These are phyloP conservation scores for Coreius guichenoti DNA, from an alignment of 2,797 vertebrate genomes.

Conservation along the genomic window DNA sequence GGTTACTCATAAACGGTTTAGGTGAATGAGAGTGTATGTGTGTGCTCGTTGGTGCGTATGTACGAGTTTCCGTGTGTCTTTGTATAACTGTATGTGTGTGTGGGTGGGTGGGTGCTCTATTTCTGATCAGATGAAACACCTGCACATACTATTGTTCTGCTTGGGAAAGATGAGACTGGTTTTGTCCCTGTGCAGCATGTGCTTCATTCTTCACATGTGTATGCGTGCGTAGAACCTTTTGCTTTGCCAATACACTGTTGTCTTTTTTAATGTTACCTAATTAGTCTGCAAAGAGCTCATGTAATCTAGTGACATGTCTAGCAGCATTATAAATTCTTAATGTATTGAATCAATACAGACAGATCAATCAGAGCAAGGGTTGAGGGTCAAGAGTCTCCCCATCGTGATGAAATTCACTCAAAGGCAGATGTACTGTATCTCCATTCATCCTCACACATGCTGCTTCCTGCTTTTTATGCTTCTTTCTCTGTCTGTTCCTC, in stretches of 20 bases:
- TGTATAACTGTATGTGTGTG: slow-evolving; percentile 40
- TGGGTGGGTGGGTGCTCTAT: slow-evolving; percentile 34
- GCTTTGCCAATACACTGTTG: slow-evolving; percentile 14
- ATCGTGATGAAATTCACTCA: slow-evolving; percentile 8
- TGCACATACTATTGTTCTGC: slow-evolving; percentile 52
- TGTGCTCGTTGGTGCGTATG: slow-evolving; percentile 4
- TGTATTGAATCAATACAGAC: slow-evolving; percentile 41
- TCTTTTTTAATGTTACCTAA: slow-evolving; percentile 19
- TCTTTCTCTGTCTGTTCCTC: slow-evolving; percentile 4
- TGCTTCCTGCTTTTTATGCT: slow-evolving; percentile 30
- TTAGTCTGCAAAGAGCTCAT: background rate
- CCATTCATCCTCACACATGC: slow-evolving; percentile 32
- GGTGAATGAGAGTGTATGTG: slow-evolving; percentile 33
- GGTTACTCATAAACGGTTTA: slow-evolving; percentile 31
- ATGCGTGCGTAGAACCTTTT: slow-evolving; percentile 2
- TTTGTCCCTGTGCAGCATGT: slow-evolving; percentile 13
- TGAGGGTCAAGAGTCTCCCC: slow-evolving; percentile 23
- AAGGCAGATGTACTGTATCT: slow-evolving; percentile 8
- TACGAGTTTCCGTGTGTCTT: slow-evolving; percentile 39
- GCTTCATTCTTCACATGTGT: slow-evolving; percentile 27
- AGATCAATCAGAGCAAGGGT: slow-evolving; percentile 37
- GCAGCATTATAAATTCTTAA: slow-evolving; percentile 49
- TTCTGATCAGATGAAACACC: slow-evolving; percentile 52
- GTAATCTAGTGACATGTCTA: slow-evolving; percentile 17
- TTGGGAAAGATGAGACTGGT: slow-evolving; percentile 43